Evolutionary conservation across 2,113 vertebrate genomes (phyloP).

Genomic region (Ifrita kowaldi): DNA sequence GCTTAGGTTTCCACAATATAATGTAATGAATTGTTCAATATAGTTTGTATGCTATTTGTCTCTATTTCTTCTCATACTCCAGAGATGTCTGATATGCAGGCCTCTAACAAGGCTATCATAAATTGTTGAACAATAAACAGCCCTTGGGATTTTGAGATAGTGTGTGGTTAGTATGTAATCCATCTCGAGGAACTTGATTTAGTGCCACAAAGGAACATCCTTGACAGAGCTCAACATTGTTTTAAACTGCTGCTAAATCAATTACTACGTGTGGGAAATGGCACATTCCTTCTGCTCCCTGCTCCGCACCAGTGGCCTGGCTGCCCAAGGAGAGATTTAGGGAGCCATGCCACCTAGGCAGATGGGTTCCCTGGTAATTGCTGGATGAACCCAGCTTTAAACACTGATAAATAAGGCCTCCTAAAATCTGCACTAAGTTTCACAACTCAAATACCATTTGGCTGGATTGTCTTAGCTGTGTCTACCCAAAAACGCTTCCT

Average conservation of each 20-base stretch:
- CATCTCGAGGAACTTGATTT: slow-evolving; percentile 73
- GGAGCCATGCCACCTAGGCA: neutral
- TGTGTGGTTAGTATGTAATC: slow-evolving; percentile 69
- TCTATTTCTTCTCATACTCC: slow-evolving; percentile 66
- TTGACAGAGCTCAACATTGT: slow-evolving; percentile 70
- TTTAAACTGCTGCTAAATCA: slow-evolving; percentile 80
- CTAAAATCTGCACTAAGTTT: neutral
- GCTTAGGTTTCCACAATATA: slow-evolving; percentile 65
- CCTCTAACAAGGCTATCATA: slow-evolving; percentile 73
- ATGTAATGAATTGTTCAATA: slow-evolving; percentile 76
- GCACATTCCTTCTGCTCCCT: neutral
- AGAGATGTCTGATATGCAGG: slow-evolving; percentile 68
- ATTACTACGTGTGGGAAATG: slow-evolving; percentile 58
- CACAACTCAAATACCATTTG: neutral
- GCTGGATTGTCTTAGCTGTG: neutral
- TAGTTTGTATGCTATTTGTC: slow-evolving; percentile 70
- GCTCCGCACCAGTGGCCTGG: neutral
- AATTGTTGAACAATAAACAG: slow-evolving; percentile 73
- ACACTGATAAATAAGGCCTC: neutral
- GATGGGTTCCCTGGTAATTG: neutral
- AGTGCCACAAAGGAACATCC: slow-evolving; percentile 62
- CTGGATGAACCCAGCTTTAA: slow-evolving; percentile 14
- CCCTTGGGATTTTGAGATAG: slow-evolving; percentile 74
- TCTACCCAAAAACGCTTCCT: neutral
- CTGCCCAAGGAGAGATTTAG: slow-evolving; percentile 29